These are phyloP conservation scores for Ditula angustiorana DNA, from an alignment of 2,888 invertebrate genomes.

Conservation along the genomic window DNA sequence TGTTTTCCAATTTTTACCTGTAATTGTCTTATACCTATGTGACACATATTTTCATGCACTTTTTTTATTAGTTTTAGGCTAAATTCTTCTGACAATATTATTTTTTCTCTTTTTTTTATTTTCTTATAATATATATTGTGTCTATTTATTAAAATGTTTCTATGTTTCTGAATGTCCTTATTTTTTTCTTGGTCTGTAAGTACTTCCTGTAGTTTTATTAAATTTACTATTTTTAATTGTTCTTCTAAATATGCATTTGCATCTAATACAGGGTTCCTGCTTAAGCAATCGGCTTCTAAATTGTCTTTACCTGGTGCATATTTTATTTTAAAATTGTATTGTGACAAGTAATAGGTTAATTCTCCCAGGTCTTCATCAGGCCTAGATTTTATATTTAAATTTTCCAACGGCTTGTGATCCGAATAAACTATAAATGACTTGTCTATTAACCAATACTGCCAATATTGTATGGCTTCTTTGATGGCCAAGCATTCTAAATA, in stretches of 20 bases:
- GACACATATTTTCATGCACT: constrained; percentile 37
- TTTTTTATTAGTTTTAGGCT: constrained; percentile 39
- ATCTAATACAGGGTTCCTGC: constrained; percentile 45
- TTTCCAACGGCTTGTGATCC: constrained; percentile 43
- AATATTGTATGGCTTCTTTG: too few species aligned
- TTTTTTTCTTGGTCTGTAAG: constrained; percentile 39
- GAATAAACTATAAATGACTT: constrained; percentile 39
- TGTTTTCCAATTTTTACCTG: too few species aligned
- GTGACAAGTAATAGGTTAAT: constrained; percentile 39
- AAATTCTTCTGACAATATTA: constrained; percentile 41
- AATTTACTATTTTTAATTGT: constrained; percentile 42
- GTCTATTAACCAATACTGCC: constrained; percentile 20
- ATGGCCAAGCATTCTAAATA: too few species aligned
- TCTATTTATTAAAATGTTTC: constrained; percentile 35
- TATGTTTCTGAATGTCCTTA: constrained; percentile 35
- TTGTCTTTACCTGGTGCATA: constrained; percentile 45
- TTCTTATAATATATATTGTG: constrained; percentile 41
- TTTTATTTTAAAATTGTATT: constrained; percentile 43
- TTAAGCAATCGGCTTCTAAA: constrained; percentile 44
- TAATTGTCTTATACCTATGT: constrained; percentile 44
- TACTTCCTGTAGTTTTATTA: constrained; percentile 42
- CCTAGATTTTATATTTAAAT: constrained; percentile 38
- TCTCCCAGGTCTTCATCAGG: constrained; percentile 42
- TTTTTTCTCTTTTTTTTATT: constrained; percentile 40
- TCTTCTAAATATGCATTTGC: constrained; percentile 38